Percentiles rank a stretch among this genome's conserved stretches.
These are phyloP conservation scores for Paraescarpia echinospica DNA, from an alignment of 1,140 invertebrate species.

Conservation along the genomic window DNA sequence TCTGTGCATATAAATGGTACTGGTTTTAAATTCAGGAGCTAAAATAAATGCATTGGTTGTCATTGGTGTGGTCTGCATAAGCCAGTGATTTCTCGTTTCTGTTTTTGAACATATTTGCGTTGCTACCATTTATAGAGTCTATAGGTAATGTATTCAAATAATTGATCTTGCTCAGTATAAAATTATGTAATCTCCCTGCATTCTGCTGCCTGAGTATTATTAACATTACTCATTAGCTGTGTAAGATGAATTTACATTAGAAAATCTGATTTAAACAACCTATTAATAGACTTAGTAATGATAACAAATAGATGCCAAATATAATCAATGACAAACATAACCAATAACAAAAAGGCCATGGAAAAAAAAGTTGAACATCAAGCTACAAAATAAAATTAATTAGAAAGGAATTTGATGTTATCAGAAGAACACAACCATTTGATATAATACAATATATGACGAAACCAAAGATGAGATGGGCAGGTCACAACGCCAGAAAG, in stretches of 20 bases:
- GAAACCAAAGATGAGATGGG: too few relatives aligned
- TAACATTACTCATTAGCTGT: background rate
- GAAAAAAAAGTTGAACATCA: too few relatives aligned
- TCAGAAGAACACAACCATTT: too few relatives aligned
- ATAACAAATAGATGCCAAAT: too few relatives aligned
- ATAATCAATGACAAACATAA: too few relatives aligned
- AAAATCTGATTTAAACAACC: background rate
- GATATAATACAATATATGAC: too few relatives aligned
- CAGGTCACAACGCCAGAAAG: too few relatives aligned
- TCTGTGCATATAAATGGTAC: background rate
- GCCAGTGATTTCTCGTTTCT: background rate
- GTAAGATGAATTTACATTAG: background rate
- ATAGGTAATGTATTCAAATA: background rate
- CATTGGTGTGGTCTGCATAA: background rate
- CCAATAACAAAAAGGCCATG: too few relatives aligned
- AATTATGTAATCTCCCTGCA: background rate
- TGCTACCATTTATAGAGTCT: background rate
- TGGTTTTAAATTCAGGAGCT: background rate
- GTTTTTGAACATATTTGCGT: constrained; percentile 6
- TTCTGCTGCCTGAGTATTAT: background rate
- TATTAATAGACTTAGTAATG: background rate
- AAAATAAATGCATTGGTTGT: background rate
- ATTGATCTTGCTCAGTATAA: background rate
- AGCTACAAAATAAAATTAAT: too few relatives aligned
- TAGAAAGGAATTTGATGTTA: too few relatives aligned